Conservation (phyloP, 2,888 invertebrate species). For the Volucella bombylans region DNA sequence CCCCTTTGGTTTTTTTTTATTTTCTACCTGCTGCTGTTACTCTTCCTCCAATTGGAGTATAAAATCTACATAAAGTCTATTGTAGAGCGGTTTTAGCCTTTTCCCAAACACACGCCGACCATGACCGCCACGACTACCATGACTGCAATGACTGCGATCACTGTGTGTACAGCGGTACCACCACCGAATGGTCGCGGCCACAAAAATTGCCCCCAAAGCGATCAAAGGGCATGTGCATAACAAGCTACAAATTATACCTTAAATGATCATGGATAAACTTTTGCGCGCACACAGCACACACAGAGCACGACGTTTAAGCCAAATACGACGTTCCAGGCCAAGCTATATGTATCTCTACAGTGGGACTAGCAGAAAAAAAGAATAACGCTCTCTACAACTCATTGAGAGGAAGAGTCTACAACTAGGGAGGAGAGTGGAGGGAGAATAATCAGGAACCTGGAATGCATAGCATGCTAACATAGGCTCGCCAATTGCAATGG, state of each 20-base stretch:
- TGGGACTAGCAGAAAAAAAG: neutral
- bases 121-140: conserved; percentile 33
- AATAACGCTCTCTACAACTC: conserved; percentile 24
- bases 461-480: conserved; percentile 44
- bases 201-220: conserved; percentile 70
- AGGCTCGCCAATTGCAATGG: conserved; percentile 43
- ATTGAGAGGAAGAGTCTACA: conserved; percentile 66
- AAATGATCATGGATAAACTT: conserved; percentile 75
- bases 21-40: neutral
- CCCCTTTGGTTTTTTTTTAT: neutral
- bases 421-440: conserved; percentile 7
- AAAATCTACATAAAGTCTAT: conserved; percentile 73
- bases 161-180: conserved; percentile 14
- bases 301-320: conserved; percentile 61
- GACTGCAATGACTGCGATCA: too few species aligned
- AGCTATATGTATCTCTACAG: neutral
- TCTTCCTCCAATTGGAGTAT: conserved; percentile 60
- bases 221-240: conserved; percentile 76
- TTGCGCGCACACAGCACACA: conserved; percentile 57
- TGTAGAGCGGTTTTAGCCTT: conserved; percentile 42
- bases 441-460: conserved; percentile 22
- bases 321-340: conserved; percentile 32
- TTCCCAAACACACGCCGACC: conserved; percentile 42
- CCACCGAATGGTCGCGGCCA: conserved; percentile 16
- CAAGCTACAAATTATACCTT: conserved; percentile 76